Evolutionary conservation across 2,797 vertebrate genomes (phyloP).

Genomic region (Centroberyx gerrardi): DNA sequence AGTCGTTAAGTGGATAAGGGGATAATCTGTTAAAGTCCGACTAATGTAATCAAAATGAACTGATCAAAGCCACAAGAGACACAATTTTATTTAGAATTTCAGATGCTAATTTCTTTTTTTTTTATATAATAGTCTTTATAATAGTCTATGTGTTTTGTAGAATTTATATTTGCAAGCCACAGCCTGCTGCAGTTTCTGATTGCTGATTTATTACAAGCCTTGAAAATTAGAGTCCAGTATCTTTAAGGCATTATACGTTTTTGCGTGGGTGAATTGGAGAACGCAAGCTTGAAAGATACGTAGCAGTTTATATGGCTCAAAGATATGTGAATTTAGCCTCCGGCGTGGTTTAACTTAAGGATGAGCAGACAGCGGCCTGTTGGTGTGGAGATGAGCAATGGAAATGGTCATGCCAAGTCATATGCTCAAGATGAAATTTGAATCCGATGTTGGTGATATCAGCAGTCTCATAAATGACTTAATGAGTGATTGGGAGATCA

Average conservation of each 20-base stretch:
- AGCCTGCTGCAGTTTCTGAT: background rate
- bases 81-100: background rate
- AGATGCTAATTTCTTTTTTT: background rate
- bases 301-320: background rate
- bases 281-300: background rate
- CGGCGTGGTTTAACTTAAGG: conserved; percentile 8
- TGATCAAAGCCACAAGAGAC: no score
- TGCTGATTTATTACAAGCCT: background rate
- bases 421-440: conserved; percentile 24
- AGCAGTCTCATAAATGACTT: conserved; percentile 47
- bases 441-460: conserved; percentile 35
- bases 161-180: no score
- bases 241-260: no score
- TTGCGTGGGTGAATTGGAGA: background rate
- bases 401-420: conserved; percentile 18
- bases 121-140: no score
- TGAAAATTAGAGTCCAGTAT: no score
- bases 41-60: no score
- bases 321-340: background rate
- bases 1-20: no score
- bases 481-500: conserved; percentile 44
- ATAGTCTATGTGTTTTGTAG: no score
- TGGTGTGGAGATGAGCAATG: conserved; percentile 27
- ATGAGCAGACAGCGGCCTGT: conserved; percentile 28
- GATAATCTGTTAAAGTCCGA: no score